Base-by-base conservation (phyloP, 2,888 invertebrate species). In the Troides helena region DNA sequence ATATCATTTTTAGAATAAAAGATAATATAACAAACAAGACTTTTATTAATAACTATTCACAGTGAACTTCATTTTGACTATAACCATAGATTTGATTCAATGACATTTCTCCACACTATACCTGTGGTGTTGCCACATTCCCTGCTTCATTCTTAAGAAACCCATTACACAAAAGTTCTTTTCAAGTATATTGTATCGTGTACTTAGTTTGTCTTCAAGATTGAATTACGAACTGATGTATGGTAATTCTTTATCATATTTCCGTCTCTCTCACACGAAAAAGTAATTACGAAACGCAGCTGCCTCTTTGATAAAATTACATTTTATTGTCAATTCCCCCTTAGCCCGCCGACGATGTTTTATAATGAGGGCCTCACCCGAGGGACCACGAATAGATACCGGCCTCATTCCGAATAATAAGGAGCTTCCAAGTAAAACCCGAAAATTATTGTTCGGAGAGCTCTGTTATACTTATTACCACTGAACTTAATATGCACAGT, bases 271-370 rank as follows among this genome's bases (percentile, higher is more conserved):
- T 21, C 57, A n/a, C n/a, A 21, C 57, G 7, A 57, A 58, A 46
- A 68, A 63, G 63, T 68, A 63, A 68, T 68, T 63, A 63, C 58
- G 43, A 58, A 57, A 36, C 63, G 21, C 68, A 68, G 68, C 63
- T 68, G 68, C 46, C 46, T 58, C 43, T 63, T 59, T 68, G 68
- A 36, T 68, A 68, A 63, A 68, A 62, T 68, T 58, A 63, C 68
- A 21, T 63, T 68, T 68, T 63, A 68, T 69, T 67, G 59, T 60
- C 60, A 69, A 69, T 69, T 65, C 59, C 10, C 60, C 60, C 60
- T 59, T 53, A 50, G 58, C 58, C 59, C 59, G 30, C 64, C 43
- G 53, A 53, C 64, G 59, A 68, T 68, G 60, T 69, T 69, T 65
- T 60, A 60, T 56, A 69, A 69, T 65, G 64, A 69, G 60, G 62